A percentile compares a stretch with the other conserved stretches of the same genome.
phyloP scores from a whole-genome alignment of 2,113 vertebrate species.

The Abramis brama region DNA sequence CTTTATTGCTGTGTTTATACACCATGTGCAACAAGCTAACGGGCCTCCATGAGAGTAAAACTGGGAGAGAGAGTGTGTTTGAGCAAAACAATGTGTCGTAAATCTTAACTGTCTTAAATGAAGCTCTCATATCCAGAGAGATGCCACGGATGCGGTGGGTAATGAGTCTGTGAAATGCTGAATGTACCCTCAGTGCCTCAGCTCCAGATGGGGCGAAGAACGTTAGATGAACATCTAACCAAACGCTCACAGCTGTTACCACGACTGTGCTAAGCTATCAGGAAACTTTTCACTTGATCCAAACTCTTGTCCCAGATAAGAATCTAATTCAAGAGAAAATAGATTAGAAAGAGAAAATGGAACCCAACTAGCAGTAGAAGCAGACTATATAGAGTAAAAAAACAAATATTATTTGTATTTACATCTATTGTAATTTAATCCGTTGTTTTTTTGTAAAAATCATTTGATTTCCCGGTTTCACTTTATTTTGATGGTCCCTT shows the following conservation, averaged over 20 bases:
- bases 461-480: too few relatives aligned
- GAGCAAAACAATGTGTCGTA: not conserved
- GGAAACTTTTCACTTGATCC: not conserved
- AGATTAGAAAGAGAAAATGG: not conserved
- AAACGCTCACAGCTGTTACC: conserved; percentile 67
- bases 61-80: not conserved
- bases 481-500: too few relatives aligned
- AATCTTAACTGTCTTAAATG: conserved; percentile 28
- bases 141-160: conserved; percentile 65
- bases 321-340: not conserved
- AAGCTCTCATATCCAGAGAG: conserved; percentile 49
- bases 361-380: not conserved
- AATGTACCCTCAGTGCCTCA: conserved; percentile 39
- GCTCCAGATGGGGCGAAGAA: conserved; percentile 55
- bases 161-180: conserved; percentile 63
- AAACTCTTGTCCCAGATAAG: not conserved
- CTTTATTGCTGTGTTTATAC: conserved; percentile 43
- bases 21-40: conserved; percentile 3
- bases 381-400: not conserved
- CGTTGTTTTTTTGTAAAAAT: too few relatives aligned
- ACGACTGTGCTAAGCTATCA: conserved; percentile 54
- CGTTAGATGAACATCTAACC: conserved; percentile 63
- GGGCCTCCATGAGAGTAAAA: conserved; percentile 6
- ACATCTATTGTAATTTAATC: conserved; percentile 2
- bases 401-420: not conserved